Conservation (phyloP, 92 coral and sea anemone species). For the Palythoa grandiflora region DNA sequence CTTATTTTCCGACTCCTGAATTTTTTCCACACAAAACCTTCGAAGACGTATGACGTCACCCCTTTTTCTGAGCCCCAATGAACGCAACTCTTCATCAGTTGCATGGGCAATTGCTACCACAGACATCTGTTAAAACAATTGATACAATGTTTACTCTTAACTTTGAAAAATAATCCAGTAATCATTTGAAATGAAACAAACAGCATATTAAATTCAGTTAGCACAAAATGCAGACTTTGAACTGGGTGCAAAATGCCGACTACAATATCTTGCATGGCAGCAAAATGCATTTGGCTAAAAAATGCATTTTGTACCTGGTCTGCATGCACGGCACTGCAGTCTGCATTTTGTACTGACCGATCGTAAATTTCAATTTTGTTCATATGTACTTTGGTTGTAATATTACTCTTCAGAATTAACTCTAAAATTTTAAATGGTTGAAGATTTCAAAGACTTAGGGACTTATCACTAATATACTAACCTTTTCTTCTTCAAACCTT, state of each 20-base stretch:
- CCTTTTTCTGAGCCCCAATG: conserved; percentile 49
- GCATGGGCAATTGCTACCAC: conserved; percentile 51
- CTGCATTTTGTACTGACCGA: background rate
- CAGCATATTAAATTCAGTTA: background rate
- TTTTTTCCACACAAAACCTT: conserved; percentile 51
- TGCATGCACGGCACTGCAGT: background rate
- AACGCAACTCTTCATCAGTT: conserved; percentile 51
- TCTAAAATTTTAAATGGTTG: conserved; percentile 18
- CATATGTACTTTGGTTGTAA: background rate
- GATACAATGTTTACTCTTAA: background rate
- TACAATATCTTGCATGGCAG: background rate
- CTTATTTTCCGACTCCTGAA: conserved; percentile 48
- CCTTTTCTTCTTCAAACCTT: conserved; percentile 51
- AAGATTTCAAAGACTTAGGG: conserved; percentile 11
- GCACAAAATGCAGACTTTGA: background rate
- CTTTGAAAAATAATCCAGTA: background rate
- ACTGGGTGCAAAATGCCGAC: background rate
- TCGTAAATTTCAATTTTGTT: background rate
- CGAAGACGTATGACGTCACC: conserved; percentile 54
- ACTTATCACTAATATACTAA: conserved; percentile 24
- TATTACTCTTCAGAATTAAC: background rate
- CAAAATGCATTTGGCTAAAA: background rate
- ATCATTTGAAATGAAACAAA: conserved; percentile 8
- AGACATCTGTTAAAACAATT: conserved; percentile 51
- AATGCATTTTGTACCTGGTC: background rate